Base-by-base conservation (phyloP, 2,888 invertebrate species). In the Sphaerophoria rueppellii region DNA sequence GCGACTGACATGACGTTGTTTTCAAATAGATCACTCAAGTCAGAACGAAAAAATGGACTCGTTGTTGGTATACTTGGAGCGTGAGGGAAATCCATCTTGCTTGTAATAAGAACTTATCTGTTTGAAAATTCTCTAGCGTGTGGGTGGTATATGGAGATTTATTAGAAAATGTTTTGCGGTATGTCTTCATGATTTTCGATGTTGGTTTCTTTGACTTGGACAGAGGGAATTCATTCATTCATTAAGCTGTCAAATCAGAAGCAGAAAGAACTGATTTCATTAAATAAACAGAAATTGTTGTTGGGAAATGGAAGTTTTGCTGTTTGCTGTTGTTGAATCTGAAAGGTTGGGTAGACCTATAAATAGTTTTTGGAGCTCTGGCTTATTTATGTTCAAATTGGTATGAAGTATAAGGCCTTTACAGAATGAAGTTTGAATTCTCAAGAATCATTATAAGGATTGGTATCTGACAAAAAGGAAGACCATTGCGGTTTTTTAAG, bases 191-290 rank as follows among this genome's bases (percentile, higher is more conserved):
- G 54, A 40, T 40, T 40, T 40, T 40, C 9, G 12, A 48, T 61
- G 46, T 55, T 60, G 67, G 46, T 58, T 79, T 52, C 58, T 58
- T 70, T 74, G 52, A 63, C 43, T 54, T 75, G 70, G 57, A 54
- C 34, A 57, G 61, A 58, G 65, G 75, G 55, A 74, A 73, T 85
- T 85, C 85, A 85, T 85, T 85, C 85, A 85, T 85, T 85, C 73
- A 85, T 85, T 85, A 73, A 81, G 72, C 70, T 85, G 85, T 85
- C 81, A 80, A 7, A 57, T 67, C 40, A 67, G 37, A 40, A 24
- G 4, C 12, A 14, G 11, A 43, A 24, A 24, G 11, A 5, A 58
- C 12, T 24, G 6, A 58, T 16, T 58, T 40, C 6, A 58, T 40
- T 6, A 58, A 58, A 6, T 40, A 58, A 58, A 40, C 6, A 58